Conservation (phyloP, 2,888 invertebrate species). For the Cataglyphis livida region DNA sequence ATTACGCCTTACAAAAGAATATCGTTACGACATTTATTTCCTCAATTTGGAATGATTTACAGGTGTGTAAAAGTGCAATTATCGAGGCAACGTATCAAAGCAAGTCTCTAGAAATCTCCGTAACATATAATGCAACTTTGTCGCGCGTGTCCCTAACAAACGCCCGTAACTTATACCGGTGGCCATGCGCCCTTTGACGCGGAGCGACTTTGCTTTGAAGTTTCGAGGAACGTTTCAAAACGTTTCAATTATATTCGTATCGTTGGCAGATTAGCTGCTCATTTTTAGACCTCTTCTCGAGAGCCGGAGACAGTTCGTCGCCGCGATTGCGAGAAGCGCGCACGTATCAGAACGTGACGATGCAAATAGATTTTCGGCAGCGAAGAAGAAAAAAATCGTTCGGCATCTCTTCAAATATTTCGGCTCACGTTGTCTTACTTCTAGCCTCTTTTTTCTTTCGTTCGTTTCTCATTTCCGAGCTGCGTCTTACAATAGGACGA, state of each 20-base stretch:
- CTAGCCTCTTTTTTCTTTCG: neutral
- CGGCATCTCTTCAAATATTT: neutral
- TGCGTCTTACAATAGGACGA: neutral
- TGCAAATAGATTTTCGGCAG: slow-evolving; percentile 46
- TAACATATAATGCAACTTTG: slow-evolving; percentile 65
- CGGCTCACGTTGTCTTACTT: neutral
- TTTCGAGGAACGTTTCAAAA: slow-evolving; percentile 44
- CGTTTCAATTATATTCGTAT: slow-evolving; percentile 61
- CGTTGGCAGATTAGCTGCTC: slow-evolving; percentile 59
- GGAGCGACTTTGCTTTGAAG: slow-evolving; percentile 62
- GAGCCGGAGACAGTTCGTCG: slow-evolving; percentile 30
- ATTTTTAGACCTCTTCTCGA: slow-evolving; percentile 54
- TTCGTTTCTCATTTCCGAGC: neutral
- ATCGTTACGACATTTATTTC: neutral
- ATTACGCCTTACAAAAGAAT: slow-evolving; percentile 1
- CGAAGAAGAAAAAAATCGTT: slow-evolving; percentile 15
- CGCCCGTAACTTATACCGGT: slow-evolving; percentile 59
- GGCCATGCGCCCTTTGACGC: slow-evolving; percentile 56
- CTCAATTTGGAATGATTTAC: slow-evolving; percentile 47
- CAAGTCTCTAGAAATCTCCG: slow-evolving; percentile 12
- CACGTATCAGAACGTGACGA: slow-evolving; percentile 5
- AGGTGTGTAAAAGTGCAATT: slow-evolving; percentile 30
- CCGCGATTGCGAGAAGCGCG: slow-evolving; percentile 11
- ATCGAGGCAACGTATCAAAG: slow-evolving; percentile 26
- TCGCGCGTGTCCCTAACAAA: slow-evolving; percentile 40